phyloP scores from a whole-genome alignment of 2,888 invertebrate genomes.

The Micropterix aruncella region DNA sequence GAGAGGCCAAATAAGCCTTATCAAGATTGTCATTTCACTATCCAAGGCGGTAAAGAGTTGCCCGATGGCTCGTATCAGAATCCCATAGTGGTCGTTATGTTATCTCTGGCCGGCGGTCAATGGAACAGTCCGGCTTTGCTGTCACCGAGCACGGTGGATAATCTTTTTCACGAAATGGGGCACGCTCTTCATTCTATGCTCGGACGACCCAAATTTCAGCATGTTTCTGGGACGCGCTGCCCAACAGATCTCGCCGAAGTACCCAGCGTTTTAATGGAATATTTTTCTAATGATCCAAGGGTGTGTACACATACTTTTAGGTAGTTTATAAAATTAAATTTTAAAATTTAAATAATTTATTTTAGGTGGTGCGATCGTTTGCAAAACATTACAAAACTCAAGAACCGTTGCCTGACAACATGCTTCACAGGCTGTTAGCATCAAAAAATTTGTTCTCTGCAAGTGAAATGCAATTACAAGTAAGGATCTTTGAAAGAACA shows the following conservation, averaged over 20 bases:
- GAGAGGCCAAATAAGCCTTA: conserved; percentile 83
- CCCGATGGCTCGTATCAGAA: conserved; percentile 73
- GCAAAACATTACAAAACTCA: conserved; percentile 86
- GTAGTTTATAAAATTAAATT: not conserved
- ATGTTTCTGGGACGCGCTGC: conserved; percentile 94
- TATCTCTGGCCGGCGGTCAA: conserved; percentile 68
- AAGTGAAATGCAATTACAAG: conserved; percentile 77
- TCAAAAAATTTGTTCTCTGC: conserved; percentile 81
- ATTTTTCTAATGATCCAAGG: conserved; percentile 81
- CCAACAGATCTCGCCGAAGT: conserved; percentile 98
- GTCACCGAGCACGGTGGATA: conserved; percentile 77
- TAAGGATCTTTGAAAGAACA: conserved; percentile 13
- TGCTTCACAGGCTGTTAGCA: conserved; percentile 66
- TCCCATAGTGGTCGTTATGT: conserved; percentile 87
- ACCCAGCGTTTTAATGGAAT: conserved; percentile 97
- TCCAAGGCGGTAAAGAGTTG: conserved; percentile 77
- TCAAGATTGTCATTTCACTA: conserved; percentile 98
- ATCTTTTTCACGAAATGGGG: conserved; percentile 97
- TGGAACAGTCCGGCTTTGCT: conserved; percentile 68
- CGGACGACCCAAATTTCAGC: conserved; percentile 89
- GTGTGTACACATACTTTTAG: conserved; percentile 23
- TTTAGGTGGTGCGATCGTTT: conserved; percentile 65
- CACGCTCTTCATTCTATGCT: conserved; percentile 99
- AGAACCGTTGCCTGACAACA: conserved; percentile 64
- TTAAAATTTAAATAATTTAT: conserved; percentile 4